A percentile compares a stretch with the other conserved stretches of the same genome.
phyloP scores from a whole-genome alignment of 2,888 invertebrate genomes.

The Carterocephalus palaemon region DNA sequence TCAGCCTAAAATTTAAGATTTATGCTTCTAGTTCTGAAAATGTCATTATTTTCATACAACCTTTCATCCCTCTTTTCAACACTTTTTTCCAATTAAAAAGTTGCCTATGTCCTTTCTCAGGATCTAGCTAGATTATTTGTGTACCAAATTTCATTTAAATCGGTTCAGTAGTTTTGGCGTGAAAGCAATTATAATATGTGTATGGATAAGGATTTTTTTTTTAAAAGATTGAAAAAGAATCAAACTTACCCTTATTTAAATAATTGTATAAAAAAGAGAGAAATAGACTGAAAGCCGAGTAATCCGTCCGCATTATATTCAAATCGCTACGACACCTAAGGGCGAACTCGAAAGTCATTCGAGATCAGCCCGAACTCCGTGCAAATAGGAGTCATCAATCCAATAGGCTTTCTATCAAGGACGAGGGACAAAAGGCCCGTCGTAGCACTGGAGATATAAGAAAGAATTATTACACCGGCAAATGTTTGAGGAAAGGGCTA shows the following conservation, averaged over 20 bases:
- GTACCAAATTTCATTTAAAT: too few relatives aligned
- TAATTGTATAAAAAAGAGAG: too few relatives aligned
- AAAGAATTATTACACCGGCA: conserved; percentile 59
- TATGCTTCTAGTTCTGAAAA: too few relatives aligned
- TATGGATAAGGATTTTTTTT: too few relatives aligned
- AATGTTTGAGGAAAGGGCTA: conserved; percentile 43
- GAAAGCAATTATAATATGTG: too few relatives aligned
- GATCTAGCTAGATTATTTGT: too few relatives aligned
- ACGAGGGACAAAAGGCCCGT: conserved; percentile 66
- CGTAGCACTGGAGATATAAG: conserved; percentile 54
- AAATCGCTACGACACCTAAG: conserved; percentile 41
- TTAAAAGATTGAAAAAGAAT: not conserved
- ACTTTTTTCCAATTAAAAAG: too few relatives aligned
- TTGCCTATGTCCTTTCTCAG: too few relatives aligned
- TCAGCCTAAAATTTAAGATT: too few relatives aligned
- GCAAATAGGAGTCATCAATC: conserved; percentile 72
- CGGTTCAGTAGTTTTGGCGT: too few relatives aligned
- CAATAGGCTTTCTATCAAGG: conserved; percentile 67
- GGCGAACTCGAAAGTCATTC: conserved; percentile 55
- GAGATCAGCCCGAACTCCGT: conserved; percentile 49
- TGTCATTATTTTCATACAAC: too few relatives aligned
- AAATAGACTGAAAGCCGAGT: conserved; percentile 19
- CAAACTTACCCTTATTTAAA: not conserved
- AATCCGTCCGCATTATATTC: conserved; percentile 37
- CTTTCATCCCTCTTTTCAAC: too few relatives aligned